Conservation (phyloP, 2,113 vertebrate genomes). For the Rhodinocichla rosea region DNA sequence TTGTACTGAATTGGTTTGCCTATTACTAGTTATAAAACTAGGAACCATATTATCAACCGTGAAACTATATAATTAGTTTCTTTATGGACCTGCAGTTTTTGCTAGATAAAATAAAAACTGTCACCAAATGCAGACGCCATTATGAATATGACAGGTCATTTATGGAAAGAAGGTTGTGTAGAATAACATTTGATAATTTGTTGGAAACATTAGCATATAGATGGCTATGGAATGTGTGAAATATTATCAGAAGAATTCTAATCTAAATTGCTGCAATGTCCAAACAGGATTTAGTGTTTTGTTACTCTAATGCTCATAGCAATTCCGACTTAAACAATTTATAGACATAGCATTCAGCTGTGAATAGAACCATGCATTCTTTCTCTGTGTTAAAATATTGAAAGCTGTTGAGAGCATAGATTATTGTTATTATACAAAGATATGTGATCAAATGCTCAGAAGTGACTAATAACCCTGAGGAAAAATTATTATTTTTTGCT, state of each 20-base stretch:
- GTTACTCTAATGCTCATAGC: slow-evolving; percentile 16
- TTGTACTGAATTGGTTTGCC: slow-evolving; percentile 46
- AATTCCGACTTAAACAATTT: slow-evolving; percentile 49
- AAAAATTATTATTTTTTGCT: not conserved
- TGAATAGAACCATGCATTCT: not conserved
- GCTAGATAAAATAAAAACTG: slow-evolving; percentile 71
- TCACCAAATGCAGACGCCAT: slow-evolving; percentile 59
- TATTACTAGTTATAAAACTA: slow-evolving; percentile 64
- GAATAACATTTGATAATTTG: slow-evolving; percentile 74
- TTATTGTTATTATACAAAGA: slow-evolving; percentile 23
- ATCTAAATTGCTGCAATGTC: slow-evolving; percentile 58
- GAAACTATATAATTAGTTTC: slow-evolving; percentile 74
- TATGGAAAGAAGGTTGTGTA: slow-evolving; percentile 62
- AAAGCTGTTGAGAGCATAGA: not conserved
- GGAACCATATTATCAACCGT: slow-evolving; percentile 70
- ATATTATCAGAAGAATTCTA: slow-evolving; percentile 69
- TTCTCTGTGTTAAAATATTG: slow-evolving; percentile 12
- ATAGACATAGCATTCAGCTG: slow-evolving; percentile 4
- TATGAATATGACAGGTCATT: slow-evolving; percentile 74
- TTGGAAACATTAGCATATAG: slow-evolving; percentile 76
- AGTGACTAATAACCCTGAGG: not conserved
- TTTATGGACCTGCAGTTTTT: slow-evolving; percentile 68
- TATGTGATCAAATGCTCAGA: not conserved
- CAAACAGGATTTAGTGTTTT: slow-evolving; percentile 60
- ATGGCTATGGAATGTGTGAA: slow-evolving; percentile 68